Percentiles rank a stretch among this genome's conserved stretches.
Conservation (phyloP, 1,140 invertebrate species). For the Holcopasites calliopsidis region DNA sequence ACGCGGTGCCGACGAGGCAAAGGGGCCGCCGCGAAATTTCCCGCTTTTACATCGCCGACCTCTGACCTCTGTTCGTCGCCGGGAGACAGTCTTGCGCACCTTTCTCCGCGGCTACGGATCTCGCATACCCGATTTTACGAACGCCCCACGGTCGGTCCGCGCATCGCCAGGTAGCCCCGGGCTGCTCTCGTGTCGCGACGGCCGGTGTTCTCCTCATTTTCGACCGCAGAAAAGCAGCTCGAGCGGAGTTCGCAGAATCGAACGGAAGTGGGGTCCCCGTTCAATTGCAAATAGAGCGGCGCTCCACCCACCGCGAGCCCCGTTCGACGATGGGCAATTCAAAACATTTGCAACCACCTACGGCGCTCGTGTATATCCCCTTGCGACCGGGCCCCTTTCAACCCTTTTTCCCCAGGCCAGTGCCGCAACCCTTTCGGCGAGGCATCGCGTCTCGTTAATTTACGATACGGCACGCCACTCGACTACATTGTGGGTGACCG, state of each 20-base stretch:
- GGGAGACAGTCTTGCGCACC: slow-evolving; percentile 6
- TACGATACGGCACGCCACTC: slow-evolving; percentile 35
- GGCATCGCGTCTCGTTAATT: slow-evolving; percentile 38
- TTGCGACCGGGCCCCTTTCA: neutral
- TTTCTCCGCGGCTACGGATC: slow-evolving; percentile 15
- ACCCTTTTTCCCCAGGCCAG: neutral
- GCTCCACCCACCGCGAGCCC: neutral
- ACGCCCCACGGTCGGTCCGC: slow-evolving; percentile 5
- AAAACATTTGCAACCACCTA: neutral
- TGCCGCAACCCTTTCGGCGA: neutral
- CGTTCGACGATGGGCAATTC: neutral
- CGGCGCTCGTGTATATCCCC: neutral
- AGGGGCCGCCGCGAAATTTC: slow-evolving; percentile 3
- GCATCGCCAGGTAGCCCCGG: no score
- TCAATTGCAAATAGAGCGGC: slow-evolving; percentile 1
- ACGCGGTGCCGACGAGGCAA: neutral
- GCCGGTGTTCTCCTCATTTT: no score
- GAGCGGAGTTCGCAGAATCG: no score
- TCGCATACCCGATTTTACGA: slow-evolving; percentile 36
- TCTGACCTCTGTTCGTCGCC: neutral
- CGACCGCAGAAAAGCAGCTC: no score
- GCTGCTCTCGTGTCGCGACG: no score
- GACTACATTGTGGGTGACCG: slow-evolving; percentile 49
- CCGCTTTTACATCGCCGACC: slow-evolving; percentile 6
- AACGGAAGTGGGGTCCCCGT: no score